Base-by-base conservation (phyloP, 2,888 invertebrate genomes). In the Drosophila quinaria region DNA sequence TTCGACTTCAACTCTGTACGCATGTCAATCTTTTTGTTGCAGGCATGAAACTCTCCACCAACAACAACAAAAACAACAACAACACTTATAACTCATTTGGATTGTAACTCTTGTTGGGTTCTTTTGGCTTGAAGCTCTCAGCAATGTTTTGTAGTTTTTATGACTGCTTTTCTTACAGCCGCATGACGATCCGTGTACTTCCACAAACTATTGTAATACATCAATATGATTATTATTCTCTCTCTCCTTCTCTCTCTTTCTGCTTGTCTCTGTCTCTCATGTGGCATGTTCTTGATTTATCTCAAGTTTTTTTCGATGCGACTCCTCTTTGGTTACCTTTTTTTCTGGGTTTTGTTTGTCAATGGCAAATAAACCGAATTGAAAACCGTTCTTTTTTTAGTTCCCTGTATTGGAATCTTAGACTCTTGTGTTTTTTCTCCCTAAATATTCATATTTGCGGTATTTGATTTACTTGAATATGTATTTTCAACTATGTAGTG, bases 261-360 rank as follows among this genome's bases (percentile, higher is more conserved):
- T 11, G 10, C 39, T 13, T 37, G 35, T 22, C 29, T 46, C 41
- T 25, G n/a, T 39, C 42, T 55, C 29, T 61, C 58, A 37, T 76
- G 70, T 85, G 88, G 86, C 86, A 81, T 85, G 87, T 89, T 80
- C 70, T 87, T 89, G 80, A 89, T 89, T 85, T 88, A 83, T 76
- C 79, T 83, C 46, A 56, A 75, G 68, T 61, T 74, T 67, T 67
- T 69, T 83, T 52, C 65, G 13, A 44, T 46, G 46, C 46, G 41
- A 39, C 22, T 59, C 58, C 41, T 51, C 50, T 65, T 64, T 62
- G 29, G 39, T 41, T 65, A 35, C 42, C 58, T 68, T 70, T 62
- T 62, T 25, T 41, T 54, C 52, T 55, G 66, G 51, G 50, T 72
- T 22, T 71, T 83, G 90, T 87, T 90, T 88, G 90, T 71, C 70